Percentiles rank a stretch among this genome's conserved stretches.
Evolutionary conservation across 2,888 invertebrate species (phyloP).

Genomic region (Halocaridina rubra): DNA sequence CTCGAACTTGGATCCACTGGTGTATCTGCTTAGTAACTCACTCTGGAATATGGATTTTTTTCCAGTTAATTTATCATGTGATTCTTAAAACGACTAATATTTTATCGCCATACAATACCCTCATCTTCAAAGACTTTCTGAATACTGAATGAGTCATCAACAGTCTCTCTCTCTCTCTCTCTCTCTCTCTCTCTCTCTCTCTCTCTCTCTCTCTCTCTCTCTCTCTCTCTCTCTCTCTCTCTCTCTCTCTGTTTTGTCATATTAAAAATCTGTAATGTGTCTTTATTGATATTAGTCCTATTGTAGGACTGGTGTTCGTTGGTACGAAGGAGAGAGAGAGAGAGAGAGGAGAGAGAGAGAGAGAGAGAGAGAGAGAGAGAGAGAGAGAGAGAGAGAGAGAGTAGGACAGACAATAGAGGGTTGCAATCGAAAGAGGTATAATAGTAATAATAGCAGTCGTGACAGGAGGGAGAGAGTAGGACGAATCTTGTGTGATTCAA

Average conservation of each 20-base stretch:
- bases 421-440: neutral
- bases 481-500: neutral
- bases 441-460: neutral
- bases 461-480: neutral
- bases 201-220: constrained; percentile 12
- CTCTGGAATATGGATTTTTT: no score
- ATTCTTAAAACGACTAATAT: no score
- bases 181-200: constrained; percentile 4
- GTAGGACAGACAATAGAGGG: neutral
- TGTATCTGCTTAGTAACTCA: no score
- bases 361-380: neutral
- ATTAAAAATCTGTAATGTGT: no score
- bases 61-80: no score
- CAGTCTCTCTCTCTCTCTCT: neutral
- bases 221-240: constrained; percentile 25
- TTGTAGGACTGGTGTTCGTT: no score
- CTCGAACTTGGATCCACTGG: no score
- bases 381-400: neutral
- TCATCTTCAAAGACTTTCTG: no score
- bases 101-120: no score
- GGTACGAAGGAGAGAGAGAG: neutral
- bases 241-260: neutral
- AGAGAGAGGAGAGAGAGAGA: neutral
- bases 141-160: no score
- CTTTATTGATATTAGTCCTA: no score